These are phyloP conservation scores for Brachylomia viminalis DNA, from an alignment of 2,888 invertebrate species.

Conservation along the genomic window DNA sequence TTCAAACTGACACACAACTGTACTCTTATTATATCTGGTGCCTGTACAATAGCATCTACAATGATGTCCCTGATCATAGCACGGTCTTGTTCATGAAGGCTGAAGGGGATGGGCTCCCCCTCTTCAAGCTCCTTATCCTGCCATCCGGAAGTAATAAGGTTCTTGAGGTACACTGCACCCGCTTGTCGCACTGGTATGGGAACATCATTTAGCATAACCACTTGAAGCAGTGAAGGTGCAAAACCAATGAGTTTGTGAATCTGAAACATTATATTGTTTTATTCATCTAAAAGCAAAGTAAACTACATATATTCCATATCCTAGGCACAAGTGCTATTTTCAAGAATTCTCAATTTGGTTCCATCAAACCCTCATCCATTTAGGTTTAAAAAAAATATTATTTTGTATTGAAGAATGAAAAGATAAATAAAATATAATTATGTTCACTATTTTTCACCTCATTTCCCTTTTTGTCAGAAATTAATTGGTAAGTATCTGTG, in stretches of 20 bases:
- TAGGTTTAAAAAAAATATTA: too few relatives aligned
- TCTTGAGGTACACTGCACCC: constrained; percentile 99
- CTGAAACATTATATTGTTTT: constrained; percentile 73
- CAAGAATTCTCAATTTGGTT: neutral
- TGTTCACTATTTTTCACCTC: neutral
- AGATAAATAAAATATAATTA: neutral
- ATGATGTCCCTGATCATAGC: constrained; percentile 97
- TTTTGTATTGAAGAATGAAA: neutral
- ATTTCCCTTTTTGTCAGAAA: neutral
- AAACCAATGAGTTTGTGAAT: constrained; percentile 96
- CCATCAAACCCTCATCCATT: too few relatives aligned
- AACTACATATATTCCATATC: neutral
- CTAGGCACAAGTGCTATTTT: neutral
- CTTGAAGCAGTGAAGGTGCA: constrained; percentile 97
- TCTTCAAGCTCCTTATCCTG: constrained; percentile 94
- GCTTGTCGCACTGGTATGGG: constrained; percentile 98
- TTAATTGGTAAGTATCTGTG: too few relatives aligned
- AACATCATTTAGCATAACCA: constrained; percentile 97
- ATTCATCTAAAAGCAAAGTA: constrained; percentile 3
- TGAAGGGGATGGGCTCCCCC: constrained; percentile 94
- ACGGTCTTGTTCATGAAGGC: constrained; percentile 98
- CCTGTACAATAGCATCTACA: constrained; percentile 98
- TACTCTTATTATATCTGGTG: constrained; percentile 97
- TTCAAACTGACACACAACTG: constrained; percentile 98
- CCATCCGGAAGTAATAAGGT: constrained; percentile 97